A percentile compares a stretch with the other conserved stretches of the same genome.
These are phyloP conservation scores for Siniperca undulata DNA, from an alignment of 2,797 vertebrate species.

Conservation along the genomic window DNA sequence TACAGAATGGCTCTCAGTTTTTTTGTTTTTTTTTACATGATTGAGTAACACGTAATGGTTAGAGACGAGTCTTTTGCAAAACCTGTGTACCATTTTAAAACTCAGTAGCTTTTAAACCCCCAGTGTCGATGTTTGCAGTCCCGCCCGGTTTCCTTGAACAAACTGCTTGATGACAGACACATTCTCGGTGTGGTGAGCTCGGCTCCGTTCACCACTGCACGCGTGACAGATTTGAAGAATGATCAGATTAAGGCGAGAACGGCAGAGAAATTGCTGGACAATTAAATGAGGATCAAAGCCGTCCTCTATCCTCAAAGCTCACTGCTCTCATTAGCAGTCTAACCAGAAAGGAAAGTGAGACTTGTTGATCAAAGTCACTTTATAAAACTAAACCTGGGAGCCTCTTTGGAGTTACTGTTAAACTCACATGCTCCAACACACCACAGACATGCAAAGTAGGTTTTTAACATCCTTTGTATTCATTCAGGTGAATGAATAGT, in stretches of 20 bases:
- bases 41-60: no score
- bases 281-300: slow-evolving; percentile 55
- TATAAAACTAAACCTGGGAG: slow-evolving; percentile 14
- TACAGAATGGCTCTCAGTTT: not conserved
- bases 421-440: not conserved
- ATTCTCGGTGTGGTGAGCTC: not conserved
- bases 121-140: not conserved
- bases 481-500: not conserved
- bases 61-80: not conserved
- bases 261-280: slow-evolving; percentile 21
- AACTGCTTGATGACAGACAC: not conserved
- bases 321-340: slow-evolving; percentile 44
- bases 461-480: not conserved
- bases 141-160: not conserved
- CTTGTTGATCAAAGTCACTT: slow-evolving; percentile 59
- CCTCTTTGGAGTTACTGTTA: not conserved
- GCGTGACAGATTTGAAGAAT: slow-evolving; percentile 19
- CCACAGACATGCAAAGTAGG: not conserved
- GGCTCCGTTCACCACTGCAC: not conserved
- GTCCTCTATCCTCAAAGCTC: slow-evolving; percentile 23
- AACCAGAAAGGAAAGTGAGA: slow-evolving; percentile 32
- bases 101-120: no score
- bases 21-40: no score
- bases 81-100: not conserved
- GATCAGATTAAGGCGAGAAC: slow-evolving; percentile 21